Base-by-base conservation (phyloP, 2,888 invertebrate genomes). In the Heliothis peltigera region DNA sequence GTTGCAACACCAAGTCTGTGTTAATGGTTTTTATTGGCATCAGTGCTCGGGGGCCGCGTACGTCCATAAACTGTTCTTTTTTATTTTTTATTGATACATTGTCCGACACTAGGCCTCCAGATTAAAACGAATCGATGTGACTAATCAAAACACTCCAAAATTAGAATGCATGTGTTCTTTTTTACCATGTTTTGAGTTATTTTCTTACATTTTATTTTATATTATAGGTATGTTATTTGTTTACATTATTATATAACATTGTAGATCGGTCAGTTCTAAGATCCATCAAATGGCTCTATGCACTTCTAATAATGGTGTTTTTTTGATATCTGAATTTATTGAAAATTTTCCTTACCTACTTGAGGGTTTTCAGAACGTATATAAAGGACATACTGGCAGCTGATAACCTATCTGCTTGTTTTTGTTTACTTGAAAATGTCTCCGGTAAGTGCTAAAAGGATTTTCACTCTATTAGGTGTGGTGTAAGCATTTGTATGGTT, bases 21-120 rank as follows among this genome's bases (percentile, higher is more conserved):
- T 86, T 84, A 88, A 91, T 90, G 85, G 82, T 84, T 87, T 89
- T 88, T 91, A 92, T 90, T 87, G 87, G 89, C 85, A 87, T 88
- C 87, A 85, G 84, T 77, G 84, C 72, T 85, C 84, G 69, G 84
- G 79, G 81, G 82, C 86, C 86, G 86, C 87, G 90, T 85, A 87
- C 85, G 75, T 66, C 84, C 84, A 87, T 89, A 90, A 90, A 90
- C 85, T 82, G 68, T 75, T 81, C 71, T 82, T 81, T 83, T 87
- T 87, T 85, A 80, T 84, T 85, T 85, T 89, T 87, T 84, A 84
- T 78, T 75, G 67, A 85, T 82, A 89, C 88, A 89, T 88, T 91
- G 91, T 90, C 85, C 86, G 85, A 79, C 84, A 84, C 83, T 87
- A 84, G 86, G 81, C 81, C 84, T 84, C 83, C 79, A 88, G 89